Evolutionary conservation across 2,113 vertebrate species (phyloP), one percentile per base, ranked within the genome.

Genomic region (Rhombomys opimus): DNA sequence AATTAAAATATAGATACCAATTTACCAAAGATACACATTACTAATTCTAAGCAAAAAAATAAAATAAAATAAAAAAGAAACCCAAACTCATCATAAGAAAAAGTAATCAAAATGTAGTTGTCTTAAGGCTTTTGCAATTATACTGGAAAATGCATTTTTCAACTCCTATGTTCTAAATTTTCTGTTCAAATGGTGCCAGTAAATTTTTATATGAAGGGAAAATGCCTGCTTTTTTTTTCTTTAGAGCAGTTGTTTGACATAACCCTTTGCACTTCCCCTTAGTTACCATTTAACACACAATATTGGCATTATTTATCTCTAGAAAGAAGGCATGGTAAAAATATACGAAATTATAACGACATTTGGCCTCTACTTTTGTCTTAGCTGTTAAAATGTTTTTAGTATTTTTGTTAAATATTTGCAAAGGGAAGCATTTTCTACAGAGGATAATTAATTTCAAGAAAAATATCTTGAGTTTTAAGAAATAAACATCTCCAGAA

Each of bases 11-110:
- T 59, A 98, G 94, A 97, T 98, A 98, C 92, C 95, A 95, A 98
- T 98, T 99, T 99, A 99, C 99, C 99, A 99, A 99, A 99, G 99
- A 99, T 98, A 98, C 97, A 95, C 97, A 97, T 95, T 98, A 98
- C 98, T 98, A 98, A 98, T 99, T 98, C 96, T 98, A 98, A 98
- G 93, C 95, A 97, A 97, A 97, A 97, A 97, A n/a, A 5, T 61
- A 89, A 46, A 25, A 38, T 61, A 75, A 30, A 63, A 76, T 76
- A 46, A 76, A 18, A 82, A 84, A 91, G 46, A 92, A 81, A 73
- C 92, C 92, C 93, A 93, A 96, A 93, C 88, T 94, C 86, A 96
- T 97, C 97, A 97, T 97, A 96, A 96, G 93, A 96, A 94, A 95
- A 90, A 97, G 90, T 88, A 89, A 97, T 97, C 65, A 87, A 93